These are phyloP conservation scores for Philhelius pedissequus DNA, from an alignment of 2,888 invertebrate species.

Conservation along the genomic window DNA sequence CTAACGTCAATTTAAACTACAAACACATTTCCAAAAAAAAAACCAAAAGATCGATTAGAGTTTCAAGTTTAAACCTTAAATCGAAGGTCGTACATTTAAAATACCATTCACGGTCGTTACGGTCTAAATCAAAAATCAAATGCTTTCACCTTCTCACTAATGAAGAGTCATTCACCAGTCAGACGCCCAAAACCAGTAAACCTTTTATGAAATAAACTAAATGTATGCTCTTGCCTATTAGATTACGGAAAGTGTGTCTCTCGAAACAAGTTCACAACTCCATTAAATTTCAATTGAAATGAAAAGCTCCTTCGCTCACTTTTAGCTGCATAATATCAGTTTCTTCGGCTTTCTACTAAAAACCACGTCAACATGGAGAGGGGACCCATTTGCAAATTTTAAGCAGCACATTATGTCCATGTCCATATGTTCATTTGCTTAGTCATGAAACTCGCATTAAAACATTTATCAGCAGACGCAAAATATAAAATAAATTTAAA, in stretches of 20 bases:
- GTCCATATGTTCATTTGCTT: conserved; percentile 27
- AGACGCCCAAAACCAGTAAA: conserved; percentile 51
- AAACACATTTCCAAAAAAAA: not conserved
- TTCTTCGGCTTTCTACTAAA: conserved; percentile 39
- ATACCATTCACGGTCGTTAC: not conserved
- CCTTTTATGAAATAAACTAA: conserved; percentile 36
- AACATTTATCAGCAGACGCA: conserved; percentile 25
- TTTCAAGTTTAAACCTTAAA: not conserved
- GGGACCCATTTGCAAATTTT: conserved; percentile 39
- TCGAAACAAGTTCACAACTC: conserved; percentile 43
- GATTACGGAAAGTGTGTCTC: conserved; percentile 28
- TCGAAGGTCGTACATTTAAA: not conserved
- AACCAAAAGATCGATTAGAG: not conserved
- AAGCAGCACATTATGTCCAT: conserved; percentile 33
- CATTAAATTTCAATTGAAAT: conserved; percentile 39
- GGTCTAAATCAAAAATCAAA: not conserved
- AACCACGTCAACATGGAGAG: conserved; percentile 9
- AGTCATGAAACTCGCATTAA: conserved; percentile 36
- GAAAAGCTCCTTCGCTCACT: conserved; percentile 42
- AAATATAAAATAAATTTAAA: conserved; percentile 5
- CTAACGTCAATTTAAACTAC: not conserved
- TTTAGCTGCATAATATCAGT: not conserved
- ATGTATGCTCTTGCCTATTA: not conserved
- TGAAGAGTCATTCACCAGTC: not conserved
- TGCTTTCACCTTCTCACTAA: conserved; percentile 9